Evolutionary conservation across 2,113 vertebrate species (phyloP), one percentile per base, ranked within the genome.

Genomic region (Lasiurus cinereus): DNA sequence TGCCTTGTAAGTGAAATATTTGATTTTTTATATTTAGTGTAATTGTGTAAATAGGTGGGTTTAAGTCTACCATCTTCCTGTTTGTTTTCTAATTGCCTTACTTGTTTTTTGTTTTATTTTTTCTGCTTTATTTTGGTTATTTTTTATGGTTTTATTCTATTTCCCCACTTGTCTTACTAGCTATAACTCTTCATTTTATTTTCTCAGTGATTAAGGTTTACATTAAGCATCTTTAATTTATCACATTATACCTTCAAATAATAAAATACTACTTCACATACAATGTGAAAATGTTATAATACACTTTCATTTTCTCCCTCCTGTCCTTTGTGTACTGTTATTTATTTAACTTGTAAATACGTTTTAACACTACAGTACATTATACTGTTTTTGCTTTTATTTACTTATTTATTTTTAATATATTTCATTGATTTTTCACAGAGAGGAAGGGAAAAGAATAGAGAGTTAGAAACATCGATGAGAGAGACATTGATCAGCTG

Each of bases 71-170:
- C 19, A 33, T 59, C 36, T 80, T 43, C 8, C 78, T 90, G 6
- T 80, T 82, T 79, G 11, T 86, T 92, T 89, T 88, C 22, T 77
- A 13, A 21, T 59, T 73, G 15, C 50, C 27, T 88, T 31, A 6
- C 31, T 31, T 64, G 39, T 56, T 85, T 84, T 90, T 52, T 21
- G 15, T 72, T 82, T 29, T 27, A 19, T 36, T 87, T 78, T 88
- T 33, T 7, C 50, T 74, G 14, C n/a, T 77, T 93, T 86, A n/a
- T 90, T 90, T 74, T 52, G 7, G 36, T 43, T 43, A 29, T 82
- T 22, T 91, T 91, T 93, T 77, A 50, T 87, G 19, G 31, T 76
- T 33, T 82, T 82, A 54, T 83, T 82, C 83, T 54, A 39, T 43
- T 19, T 94, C 50, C 56, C n/a, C 10, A 43, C 2, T 74, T 62